phyloP scores from a whole-genome alignment of 1,140 invertebrate species.

The Achroia grisella region DNA sequence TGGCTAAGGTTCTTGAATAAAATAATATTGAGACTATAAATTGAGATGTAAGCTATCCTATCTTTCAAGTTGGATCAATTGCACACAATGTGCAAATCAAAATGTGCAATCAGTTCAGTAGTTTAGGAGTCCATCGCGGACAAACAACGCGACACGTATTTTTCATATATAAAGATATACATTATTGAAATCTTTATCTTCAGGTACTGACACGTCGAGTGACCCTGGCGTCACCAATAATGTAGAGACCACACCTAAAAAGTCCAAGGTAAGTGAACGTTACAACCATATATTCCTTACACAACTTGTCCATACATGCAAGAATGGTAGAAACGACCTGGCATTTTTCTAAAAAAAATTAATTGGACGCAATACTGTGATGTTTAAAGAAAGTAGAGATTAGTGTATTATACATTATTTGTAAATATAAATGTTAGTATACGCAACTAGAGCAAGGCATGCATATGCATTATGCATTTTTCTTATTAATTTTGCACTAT shows the following conservation, averaged over 20 bases:
- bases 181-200: slow-evolving; percentile 5
- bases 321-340: slow-evolving; percentile 43
- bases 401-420: slow-evolving; percentile 43
- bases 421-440: slow-evolving; percentile 55
- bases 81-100: background rate
- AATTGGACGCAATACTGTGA: slow-evolving; percentile 14
- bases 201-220: slow-evolving; percentile 63
- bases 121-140: too few relatives aligned
- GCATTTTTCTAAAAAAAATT: slow-evolving; percentile 1
- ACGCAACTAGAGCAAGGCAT: slow-evolving; percentile 23
- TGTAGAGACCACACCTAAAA: slow-evolving; percentile 65
- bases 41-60: too few relatives aligned
- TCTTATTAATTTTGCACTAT: slow-evolving; percentile 36
- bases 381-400: slow-evolving; percentile 26
- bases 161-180: background rate
- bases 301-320: slow-evolving; percentile 15
- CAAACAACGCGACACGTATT: too few relatives aligned
- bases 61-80: too few relatives aligned
- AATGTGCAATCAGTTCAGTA: background rate
- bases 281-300: background rate
- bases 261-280: slow-evolving; percentile 50
- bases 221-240: slow-evolving; percentile 61
- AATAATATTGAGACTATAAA: too few relatives aligned
- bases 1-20: too few relatives aligned
- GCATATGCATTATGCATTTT: slow-evolving; percentile 28